Percentiles rank a stretch among this genome's conserved stretches.
Conservation (phyloP, 2,888 invertebrate genomes). For the Caenorhabditis zanzibari region DNA sequence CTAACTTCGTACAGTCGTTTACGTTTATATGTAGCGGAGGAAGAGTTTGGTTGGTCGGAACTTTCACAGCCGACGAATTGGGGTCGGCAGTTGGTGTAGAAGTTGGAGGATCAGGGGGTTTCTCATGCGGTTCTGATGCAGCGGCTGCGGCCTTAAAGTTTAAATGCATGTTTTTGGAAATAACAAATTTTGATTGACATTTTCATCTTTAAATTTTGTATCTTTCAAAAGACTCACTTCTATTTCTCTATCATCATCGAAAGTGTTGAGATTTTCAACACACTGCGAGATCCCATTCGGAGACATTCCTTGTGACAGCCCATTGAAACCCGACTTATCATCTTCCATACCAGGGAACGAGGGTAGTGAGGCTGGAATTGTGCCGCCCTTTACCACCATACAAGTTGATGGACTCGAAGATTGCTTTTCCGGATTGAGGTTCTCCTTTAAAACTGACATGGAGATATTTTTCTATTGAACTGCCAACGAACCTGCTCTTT, state of each 20-base stretch:
- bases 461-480: background rate
- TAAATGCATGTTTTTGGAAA: background rate
- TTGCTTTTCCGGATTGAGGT: conserved; percentile 35
- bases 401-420: conserved; percentile 45
- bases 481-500: conserved; percentile 41
- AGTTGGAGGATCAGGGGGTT: background rate
- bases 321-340: conserved; percentile 47
- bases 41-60: conserved; percentile 23
- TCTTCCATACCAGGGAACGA: conserved; percentile 63
- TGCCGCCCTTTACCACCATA: conserved; percentile 53
- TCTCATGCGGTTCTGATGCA: conserved; percentile 23
- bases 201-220: background rate
- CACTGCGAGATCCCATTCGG: conserved; percentile 41
- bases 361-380: conserved; percentile 38
- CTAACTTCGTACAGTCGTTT: conserved; percentile 26
- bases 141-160: conserved; percentile 39
- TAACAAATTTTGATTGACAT: background rate
- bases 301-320: conserved; percentile 28
- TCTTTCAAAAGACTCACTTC: conserved; percentile 22
- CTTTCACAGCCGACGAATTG: background rate
- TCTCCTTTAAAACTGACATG: conserved; percentile 39
- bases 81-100: background rate
- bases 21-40: conserved; percentile 38
- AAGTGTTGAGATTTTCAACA: background rate
- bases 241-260: conserved; percentile 52